phyloP scores from a whole-genome alignment of 2,797 vertebrate species.

The Aulostomus chinensis region DNA sequence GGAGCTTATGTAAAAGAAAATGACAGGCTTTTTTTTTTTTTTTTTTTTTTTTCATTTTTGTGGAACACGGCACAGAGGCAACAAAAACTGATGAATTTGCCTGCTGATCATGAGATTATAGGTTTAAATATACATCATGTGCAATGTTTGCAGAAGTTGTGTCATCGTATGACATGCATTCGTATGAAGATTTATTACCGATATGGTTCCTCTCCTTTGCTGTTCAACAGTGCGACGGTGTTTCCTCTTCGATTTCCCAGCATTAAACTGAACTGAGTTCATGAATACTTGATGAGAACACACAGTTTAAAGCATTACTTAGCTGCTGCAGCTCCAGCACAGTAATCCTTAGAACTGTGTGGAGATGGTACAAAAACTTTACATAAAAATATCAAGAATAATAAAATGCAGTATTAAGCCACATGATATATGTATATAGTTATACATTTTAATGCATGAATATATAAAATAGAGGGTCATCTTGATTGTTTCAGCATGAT shows the following conservation, averaged over 20 bases:
- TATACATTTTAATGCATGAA: no score
- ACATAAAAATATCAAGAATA: no score
- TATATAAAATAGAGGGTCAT: no score
- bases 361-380: no score
- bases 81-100: slow-evolving; percentile 12
- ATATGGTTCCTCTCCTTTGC: slow-evolving; percentile 25
- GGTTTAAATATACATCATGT: slow-evolving; percentile 11
- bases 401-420: no score
- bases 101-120: slow-evolving; percentile 6
- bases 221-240: slow-evolving; percentile 10
- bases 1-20: slow-evolving; percentile 68
- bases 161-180: slow-evolving; percentile 18
- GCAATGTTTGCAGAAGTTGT: slow-evolving; percentile 32
- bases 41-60: slow-evolving; percentile 23
- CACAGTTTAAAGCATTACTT: slow-evolving; percentile 35
- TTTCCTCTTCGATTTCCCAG: slow-evolving; percentile 32
- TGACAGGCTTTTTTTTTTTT: slow-evolving; percentile 52
- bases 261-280: slow-evolving; percentile 38
- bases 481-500: no score
- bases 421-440: no score
- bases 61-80: slow-evolving; percentile 36
- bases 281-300: slow-evolving; percentile 52
- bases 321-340: slow-evolving; percentile 11
- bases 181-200: slow-evolving; percentile 13
- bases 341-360: no score